Conservation (phyloP, 2,888 invertebrate genomes). For the Asteroscopus sphinx region DNA sequence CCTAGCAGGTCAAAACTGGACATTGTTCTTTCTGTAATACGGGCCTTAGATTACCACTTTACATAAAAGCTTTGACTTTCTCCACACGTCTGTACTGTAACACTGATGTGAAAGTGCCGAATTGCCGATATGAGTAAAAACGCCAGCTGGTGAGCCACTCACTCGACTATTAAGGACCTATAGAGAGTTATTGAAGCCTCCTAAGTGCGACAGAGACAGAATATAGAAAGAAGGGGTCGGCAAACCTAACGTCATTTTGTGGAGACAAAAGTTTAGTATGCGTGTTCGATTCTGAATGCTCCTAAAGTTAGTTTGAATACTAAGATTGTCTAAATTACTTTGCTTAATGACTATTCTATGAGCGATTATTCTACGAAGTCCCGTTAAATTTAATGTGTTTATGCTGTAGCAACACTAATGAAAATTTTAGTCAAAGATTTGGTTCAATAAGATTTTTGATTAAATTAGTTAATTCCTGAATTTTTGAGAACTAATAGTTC, state of each 20-base stretch:
- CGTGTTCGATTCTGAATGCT: constrained; percentile 26
- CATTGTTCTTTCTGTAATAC: too few relatives aligned
- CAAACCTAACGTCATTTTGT: constrained; percentile 7
- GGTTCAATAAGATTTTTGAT: neutral
- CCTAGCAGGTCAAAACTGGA: too few relatives aligned
- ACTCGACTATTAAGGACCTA: constrained; percentile 53
- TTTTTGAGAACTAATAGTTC: too few relatives aligned
- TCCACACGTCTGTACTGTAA: constrained; percentile 13
- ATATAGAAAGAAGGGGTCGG: constrained; percentile 17
- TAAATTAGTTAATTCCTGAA: too few relatives aligned
- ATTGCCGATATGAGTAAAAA: constrained; percentile 32
- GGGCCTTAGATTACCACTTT: too few relatives aligned
- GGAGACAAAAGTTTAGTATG: constrained; percentile 24
- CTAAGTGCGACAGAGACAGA: constrained; percentile 21
- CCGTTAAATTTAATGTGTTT: constrained; percentile 26
- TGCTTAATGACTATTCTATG: constrained; percentile 30
- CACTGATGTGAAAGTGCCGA: constrained; percentile 13
- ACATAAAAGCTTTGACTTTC: constrained; percentile 17
- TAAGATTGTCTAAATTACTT: constrained; percentile 29
- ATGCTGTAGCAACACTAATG: constrained; percentile 13
- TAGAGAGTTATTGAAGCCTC: constrained; percentile 32
- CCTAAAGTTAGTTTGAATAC: constrained; percentile 42
- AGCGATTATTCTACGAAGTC: constrained; percentile 11
- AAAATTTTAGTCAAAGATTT: constrained; percentile 1
- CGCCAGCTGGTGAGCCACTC: constrained; percentile 58